Conservation (phyloP, 2,113 vertebrate genomes). For the Nothobranchius kuhntae region DNA sequence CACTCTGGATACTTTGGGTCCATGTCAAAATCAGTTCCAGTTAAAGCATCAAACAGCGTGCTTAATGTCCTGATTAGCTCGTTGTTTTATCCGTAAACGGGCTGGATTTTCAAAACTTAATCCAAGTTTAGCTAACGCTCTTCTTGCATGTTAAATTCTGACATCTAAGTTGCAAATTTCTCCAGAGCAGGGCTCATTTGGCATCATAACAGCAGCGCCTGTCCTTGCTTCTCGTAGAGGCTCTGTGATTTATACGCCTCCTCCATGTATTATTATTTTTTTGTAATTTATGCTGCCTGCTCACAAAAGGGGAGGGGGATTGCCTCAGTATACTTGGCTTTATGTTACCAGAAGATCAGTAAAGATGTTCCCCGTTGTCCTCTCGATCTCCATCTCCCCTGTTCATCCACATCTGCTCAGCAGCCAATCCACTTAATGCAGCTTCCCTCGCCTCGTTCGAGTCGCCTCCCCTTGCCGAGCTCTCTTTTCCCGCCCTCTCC, state of each 20-base stretch:
- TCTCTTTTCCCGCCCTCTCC: conserved; percentile 75
- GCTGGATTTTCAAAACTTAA: background rate
- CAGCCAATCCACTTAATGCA: conserved; percentile 97
- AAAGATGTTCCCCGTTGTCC: conserved; percentile 80
- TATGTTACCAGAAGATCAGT: conserved; percentile 81
- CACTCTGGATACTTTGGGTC: background rate
- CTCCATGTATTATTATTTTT: conserved; percentile 1
- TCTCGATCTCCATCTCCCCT: conserved; percentile 36
- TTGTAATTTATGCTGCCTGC: conserved; percentile 58
- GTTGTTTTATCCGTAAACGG: background rate
- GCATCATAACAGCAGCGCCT: conserved; percentile 34
- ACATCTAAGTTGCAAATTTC: conserved; percentile 25
- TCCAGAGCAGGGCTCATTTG: conserved; percentile 3
- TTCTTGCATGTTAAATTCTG: conserved; percentile 10
- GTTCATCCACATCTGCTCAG: conserved; percentile 81
- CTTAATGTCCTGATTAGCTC: conserved; percentile 16
- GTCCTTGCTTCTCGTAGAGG: conserved; percentile 42
- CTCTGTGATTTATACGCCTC: conserved; percentile 41
- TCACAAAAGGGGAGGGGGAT: conserved; percentile 39
- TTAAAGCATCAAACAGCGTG: background rate
- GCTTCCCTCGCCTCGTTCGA: conserved; percentile 77
- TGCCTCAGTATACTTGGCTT: conserved; percentile 62
- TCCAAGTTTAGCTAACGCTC: background rate
- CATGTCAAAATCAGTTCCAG: conserved; percentile 4
- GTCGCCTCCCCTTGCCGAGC: conserved; percentile 78